Evolutionary conservation across 2,797 vertebrate genomes (phyloP), one percentile per base, ranked within the genome.

Genomic region (Ctenopoma kingsleyae): DNA sequence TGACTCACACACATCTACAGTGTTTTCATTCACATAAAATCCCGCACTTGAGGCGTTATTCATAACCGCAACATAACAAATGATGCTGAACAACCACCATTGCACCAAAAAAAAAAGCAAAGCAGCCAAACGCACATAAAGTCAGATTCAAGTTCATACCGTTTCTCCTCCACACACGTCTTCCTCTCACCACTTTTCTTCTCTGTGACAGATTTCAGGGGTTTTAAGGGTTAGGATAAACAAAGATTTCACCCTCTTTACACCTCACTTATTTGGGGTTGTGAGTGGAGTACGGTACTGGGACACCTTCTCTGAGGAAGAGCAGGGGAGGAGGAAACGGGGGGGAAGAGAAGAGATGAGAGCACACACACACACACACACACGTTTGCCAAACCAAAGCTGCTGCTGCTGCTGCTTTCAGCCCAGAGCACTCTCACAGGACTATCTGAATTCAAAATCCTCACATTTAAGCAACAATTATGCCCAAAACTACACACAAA

Each of bases 301-400:
- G 85, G 82, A 84, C 80, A 90, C 81, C 68, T 79, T 86, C 52
- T 63, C 40, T 76, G 83, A 86, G 84, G 85, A 88, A 81, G 84
- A 84, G 76, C 50, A 74, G 67, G 71, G 89, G 87, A 77, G 85
- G 89, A 87, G 87, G 88, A 89, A 87, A 67, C 10, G 61, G 66
- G 80, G n/a, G 80, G 78, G 67, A 72, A 57, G 84, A 84, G 43
- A 71, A 58, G 58, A 80, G 77, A 84, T 75, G 81, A 55, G 58
- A 64, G 67, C 12, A 27, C 62, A 75, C 36, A 43, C 40, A 36
- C 38, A 36, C 41, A 35, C 38, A 46, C 47, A 25, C 35, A 32
- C 36, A 36, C 38, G 38, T 64, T 60, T 83, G 61, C 77, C 71
- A 81, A 83, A 74, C 73, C 80, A 70, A 68, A 79, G 30, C 30